These are phyloP conservation scores for Halcyon chelicuti DNA, from an alignment of 2,797 vertebrate genomes.

Conservation along the genomic window DNA sequence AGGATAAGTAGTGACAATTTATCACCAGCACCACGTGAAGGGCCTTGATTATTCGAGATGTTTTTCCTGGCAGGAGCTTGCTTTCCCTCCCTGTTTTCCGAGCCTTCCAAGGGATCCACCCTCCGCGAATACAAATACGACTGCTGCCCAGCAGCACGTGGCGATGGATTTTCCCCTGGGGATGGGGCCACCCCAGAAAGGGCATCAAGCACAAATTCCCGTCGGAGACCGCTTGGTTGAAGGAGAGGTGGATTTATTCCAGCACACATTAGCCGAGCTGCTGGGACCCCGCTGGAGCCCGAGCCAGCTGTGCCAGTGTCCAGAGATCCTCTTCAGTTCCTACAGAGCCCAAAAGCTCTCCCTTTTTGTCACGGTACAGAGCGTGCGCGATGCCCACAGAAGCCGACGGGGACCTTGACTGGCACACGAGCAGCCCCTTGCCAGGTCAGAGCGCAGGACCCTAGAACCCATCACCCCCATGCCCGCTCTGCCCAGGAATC, in stretches of 20 bases:
- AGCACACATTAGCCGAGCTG: fast-evolving
- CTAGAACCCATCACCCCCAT: fast-evolving
- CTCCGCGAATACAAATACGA: fast-evolving
- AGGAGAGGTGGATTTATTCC: neutral
- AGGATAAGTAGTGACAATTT: slow-evolving; percentile 71
- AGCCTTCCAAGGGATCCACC: neutral
- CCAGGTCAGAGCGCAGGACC: fast-evolving
- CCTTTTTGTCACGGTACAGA: fast-evolving
- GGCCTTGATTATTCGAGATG: slow-evolving; percentile 54
- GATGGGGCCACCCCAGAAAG: neutral
- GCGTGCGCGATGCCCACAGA: fast-evolving
- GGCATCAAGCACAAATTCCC: neutral
- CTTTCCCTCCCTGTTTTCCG: neutral
- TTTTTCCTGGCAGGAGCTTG: slow-evolving; percentile 51
- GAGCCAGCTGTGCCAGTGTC: no score
- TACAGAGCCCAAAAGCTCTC: fast-evolving
- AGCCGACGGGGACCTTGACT: fast-evolving
- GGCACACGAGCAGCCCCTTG: fast-evolving
- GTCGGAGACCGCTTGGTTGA: fast-evolving
- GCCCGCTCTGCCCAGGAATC: fast-evolving
- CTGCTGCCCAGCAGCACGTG: fast-evolving
- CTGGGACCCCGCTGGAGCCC: fast-evolving
- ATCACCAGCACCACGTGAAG: slow-evolving; percentile 46
- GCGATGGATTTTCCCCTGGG: fast-evolving
- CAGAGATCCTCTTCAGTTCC: neutral